Conservation (phyloP, 1,140 invertebrate species). For the Campoletis sonorensis region DNA sequence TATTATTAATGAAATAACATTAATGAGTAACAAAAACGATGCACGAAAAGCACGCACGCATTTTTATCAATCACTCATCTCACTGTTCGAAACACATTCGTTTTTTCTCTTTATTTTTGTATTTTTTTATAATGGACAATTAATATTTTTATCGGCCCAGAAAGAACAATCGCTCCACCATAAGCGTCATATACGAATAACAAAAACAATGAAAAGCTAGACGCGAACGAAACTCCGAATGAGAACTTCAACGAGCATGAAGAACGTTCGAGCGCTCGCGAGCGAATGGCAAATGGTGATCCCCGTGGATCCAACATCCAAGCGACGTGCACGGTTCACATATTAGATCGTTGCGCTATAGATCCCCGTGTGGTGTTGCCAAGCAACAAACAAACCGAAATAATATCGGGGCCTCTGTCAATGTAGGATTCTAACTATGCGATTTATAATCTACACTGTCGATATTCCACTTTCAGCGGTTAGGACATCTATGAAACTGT, state of each 20-base stretch:
- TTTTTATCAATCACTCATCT: conserved; percentile 12
- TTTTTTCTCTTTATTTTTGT: background rate
- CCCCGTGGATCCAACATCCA: background rate
- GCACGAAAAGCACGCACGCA: conserved; percentile 23
- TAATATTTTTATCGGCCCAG: background rate
- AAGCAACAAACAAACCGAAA: background rate
- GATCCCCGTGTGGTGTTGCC: conserved; percentile 25
- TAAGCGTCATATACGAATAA: background rate
- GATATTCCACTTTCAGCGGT: no score
- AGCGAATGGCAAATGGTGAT: conserved; percentile 44
- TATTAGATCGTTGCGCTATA: conserved; percentile 38
- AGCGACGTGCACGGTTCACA: background rate
- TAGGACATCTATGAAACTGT: no score
- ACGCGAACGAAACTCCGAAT: conserved; percentile 1
- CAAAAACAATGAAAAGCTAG: conserved; percentile 14
- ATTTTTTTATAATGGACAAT: background rate
- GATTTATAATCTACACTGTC: no score
- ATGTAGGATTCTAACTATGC: background rate
- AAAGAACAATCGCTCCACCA: background rate
- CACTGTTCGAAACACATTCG: conserved; percentile 11
- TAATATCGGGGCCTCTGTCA: background rate
- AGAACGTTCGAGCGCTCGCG: conserved; percentile 38
- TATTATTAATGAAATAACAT: conserved; percentile 5
- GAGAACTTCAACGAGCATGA: background rate
- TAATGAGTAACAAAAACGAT: background rate